Evolutionary conservation across 2,113 vertebrate species (phyloP), one percentile per base, ranked within the genome.

Genomic region (Brachyhypopomus occidentalis): DNA sequence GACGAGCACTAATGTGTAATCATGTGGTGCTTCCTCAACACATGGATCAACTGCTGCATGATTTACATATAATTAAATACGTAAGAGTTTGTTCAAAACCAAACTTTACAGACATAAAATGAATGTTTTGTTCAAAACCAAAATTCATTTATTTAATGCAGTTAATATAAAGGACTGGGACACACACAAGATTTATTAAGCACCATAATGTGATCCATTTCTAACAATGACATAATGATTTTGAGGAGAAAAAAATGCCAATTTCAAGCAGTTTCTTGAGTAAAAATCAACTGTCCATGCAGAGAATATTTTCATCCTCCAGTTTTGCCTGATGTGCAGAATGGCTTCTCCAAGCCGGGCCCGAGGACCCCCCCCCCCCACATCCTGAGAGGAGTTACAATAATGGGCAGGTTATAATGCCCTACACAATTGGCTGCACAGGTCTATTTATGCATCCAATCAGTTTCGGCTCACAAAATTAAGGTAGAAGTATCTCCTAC

Each of bases 1-100:
- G 41, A 73, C 45, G 16, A 41, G 58, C 25, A 25, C 56, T 77
- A 66, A 70, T 67, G 66, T 75, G 58, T 69, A 58, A 74, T 72
- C 36, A 75, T 64, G 4, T 45, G 16, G 30, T 38, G 71, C 30
- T 45, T 58, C 41, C 34, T 58, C n/a, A 59, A 34, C 4, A 72
- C 22, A 64, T 34, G 4, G 34, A 19, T 36, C 22, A 79, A 9
- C 34, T 14, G 27, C 16, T 63, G 38, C 17, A 72, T 7, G 5
- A 34, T 66, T 25, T 52, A 59, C 20, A 63, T 5, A 22, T 34
- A 4, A n/a, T 34, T 72, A 72, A 4, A 73, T 48, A 38, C 8
- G 27, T 14, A 60, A 71, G 8, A 14, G 25, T 70, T 63, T 72
- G 23, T 25, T n/a, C 19, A 20, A 62, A 62, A 72, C 16, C 16